These are phyloP conservation scores for Calidris pygmaea DNA, from an alignment of 2,113 vertebrate genomes.

Conservation along the genomic window DNA sequence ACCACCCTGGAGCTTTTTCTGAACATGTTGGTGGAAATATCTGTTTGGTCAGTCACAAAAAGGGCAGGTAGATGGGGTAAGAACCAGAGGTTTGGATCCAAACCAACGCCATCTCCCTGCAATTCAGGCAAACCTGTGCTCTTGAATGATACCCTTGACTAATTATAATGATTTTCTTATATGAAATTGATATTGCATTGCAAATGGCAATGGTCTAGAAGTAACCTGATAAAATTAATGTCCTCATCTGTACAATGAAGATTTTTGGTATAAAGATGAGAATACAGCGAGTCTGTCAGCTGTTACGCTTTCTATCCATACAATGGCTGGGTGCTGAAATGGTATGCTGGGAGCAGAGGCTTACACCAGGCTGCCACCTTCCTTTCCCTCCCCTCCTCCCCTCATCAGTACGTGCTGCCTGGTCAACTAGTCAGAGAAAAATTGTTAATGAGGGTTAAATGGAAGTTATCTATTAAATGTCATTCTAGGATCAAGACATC, in stretches of 20 bases:
- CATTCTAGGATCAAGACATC: constrained; percentile 63
- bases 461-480: constrained; percentile 75
- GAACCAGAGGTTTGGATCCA: not conserved
- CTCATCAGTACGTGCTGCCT: constrained; percentile 15
- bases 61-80: not conserved
- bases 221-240: constrained; percentile 26
- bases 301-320: not conserved
- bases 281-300: not conserved
- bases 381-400: not conserved
- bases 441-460: constrained; percentile 80
- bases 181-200: not conserved
- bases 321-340: constrained; percentile 25
- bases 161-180: constrained; percentile 8
- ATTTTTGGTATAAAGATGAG: not conserved
- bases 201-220: constrained; percentile 6
- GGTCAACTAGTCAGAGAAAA: constrained; percentile 77
- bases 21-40: not conserved
- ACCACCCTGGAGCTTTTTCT: not conserved
- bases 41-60: not conserved
- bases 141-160: not conserved
- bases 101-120: not conserved
- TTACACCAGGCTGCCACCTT: constrained; percentile 49
- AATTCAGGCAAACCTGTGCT: not conserved
- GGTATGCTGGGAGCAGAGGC: constrained; percentile 39
- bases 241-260: not conserved